phyloP scores from a whole-genome alignment of 2,797 vertebrate genomes.

The Microchirus variegatus region DNA sequence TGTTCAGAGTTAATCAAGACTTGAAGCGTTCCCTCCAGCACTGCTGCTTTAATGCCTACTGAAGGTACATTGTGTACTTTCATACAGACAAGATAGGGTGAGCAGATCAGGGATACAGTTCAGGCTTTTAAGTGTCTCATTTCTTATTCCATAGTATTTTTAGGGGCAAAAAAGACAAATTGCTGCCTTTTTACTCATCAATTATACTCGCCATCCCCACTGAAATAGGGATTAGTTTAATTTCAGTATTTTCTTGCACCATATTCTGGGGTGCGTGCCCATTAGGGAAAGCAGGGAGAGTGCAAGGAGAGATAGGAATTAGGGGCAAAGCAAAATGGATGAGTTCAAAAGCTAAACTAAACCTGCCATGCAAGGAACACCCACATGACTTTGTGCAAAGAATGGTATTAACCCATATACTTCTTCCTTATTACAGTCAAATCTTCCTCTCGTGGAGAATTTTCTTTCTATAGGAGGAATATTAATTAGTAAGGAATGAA shows the following conservation, averaged over 20 bases:
- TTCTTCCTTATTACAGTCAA: slow-evolving; percentile 22
- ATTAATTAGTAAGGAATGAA: background rate
- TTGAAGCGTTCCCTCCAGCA: slow-evolving; percentile 53
- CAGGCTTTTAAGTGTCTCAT: slow-evolving; percentile 18
- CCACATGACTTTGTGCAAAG: slow-evolving; percentile 16
- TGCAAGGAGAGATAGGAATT: slow-evolving; percentile 6
- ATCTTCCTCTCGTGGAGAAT: background rate
- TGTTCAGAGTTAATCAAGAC: slow-evolving; percentile 76
- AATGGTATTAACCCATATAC: slow-evolving; percentile 13
- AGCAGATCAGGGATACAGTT: slow-evolving; percentile 7
- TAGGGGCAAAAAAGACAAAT: background rate
- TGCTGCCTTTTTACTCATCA: slow-evolving; percentile 19
- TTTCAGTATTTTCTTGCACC: slow-evolving; percentile 29
- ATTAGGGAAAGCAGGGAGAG: slow-evolving; percentile 24
- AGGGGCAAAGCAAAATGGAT: slow-evolving; percentile 30
- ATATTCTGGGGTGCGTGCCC: slow-evolving; percentile 27
- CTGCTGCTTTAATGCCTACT: slow-evolving; percentile 41
- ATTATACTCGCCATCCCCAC: slow-evolving; percentile 12
- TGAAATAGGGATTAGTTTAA: slow-evolving; percentile 27
- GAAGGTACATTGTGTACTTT: slow-evolving; percentile 61
- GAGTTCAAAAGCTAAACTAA: slow-evolving; percentile 35
- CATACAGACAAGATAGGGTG: slow-evolving; percentile 29
- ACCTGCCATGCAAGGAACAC: slow-evolving; percentile 22
- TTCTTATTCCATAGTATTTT: slow-evolving; percentile 32
- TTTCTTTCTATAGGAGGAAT: background rate